Evolutionary conservation across 2,113 vertebrate genomes (phyloP).

Genomic region (Siniperca chuatsi): DNA sequence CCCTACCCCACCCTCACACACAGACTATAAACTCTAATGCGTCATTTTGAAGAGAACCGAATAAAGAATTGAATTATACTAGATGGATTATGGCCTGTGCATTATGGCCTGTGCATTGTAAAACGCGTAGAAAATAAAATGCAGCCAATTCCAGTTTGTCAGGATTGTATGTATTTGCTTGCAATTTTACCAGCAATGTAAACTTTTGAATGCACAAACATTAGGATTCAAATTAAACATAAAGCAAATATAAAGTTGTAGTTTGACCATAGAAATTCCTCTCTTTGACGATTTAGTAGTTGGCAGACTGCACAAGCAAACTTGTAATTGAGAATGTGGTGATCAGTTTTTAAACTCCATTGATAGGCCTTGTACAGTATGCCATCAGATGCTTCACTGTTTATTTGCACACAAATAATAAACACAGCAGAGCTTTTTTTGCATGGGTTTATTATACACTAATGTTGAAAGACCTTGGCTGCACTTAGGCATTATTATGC

Average conservation of each 20-base stretch:
- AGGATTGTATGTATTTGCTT: not conserved
- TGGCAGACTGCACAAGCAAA: not conserved
- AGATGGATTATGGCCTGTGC: too few species aligned
- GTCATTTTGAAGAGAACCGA: not conserved
- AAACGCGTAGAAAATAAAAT: not conserved
- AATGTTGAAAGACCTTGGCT: not conserved
- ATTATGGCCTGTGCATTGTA: not conserved
- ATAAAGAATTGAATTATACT: conserved; percentile 1
- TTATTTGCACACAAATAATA: not conserved
- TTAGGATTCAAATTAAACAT: not conserved
- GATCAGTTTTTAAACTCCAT: not conserved
- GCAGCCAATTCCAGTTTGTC: not conserved
- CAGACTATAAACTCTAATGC: conserved; percentile 11
- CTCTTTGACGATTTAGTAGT: not conserved
- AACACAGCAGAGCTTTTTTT: not conserved
- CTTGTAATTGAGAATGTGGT: not conserved
- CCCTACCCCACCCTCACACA: not conserved
- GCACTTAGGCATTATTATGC: not conserved
- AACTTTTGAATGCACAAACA: not conserved
- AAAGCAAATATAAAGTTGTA: not conserved
- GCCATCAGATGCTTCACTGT: not conserved
- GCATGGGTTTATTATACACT: not conserved
- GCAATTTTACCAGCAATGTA: not conserved
- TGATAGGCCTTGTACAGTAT: not conserved
- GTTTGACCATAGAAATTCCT: not conserved